Conservation (phyloP, 2,113 vertebrate genomes). For the Acrocephalus arundinaceus region DNA sequence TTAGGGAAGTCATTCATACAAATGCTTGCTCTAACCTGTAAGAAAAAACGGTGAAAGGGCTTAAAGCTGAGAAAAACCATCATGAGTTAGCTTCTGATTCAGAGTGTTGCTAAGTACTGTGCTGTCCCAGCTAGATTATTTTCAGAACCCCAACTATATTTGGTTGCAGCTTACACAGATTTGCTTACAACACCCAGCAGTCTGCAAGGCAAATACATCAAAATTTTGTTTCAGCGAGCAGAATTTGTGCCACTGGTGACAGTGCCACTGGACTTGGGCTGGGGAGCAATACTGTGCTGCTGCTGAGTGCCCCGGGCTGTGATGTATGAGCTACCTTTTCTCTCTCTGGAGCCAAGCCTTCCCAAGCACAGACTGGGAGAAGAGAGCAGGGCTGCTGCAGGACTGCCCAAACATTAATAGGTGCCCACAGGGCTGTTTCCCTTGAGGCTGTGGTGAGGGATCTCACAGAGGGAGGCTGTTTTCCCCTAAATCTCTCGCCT, state of each 20-base stretch:
- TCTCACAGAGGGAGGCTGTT: not conserved
- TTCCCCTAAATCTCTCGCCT: not conserved
- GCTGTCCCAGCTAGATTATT: not conserved
- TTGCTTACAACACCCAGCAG: not conserved
- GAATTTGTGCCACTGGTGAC: not conserved
- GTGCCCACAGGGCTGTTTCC: not conserved
- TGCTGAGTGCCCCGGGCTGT: rapidly evolving
- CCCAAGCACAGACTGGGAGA: not conserved
- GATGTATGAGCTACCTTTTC: not conserved
- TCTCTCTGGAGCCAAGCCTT: rapidly evolving
- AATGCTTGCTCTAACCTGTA: not conserved
- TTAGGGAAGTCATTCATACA: not conserved
- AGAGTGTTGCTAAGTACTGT: not conserved
- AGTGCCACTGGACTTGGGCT: not conserved
- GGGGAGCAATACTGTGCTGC: rapidly evolving
- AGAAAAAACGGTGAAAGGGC: not conserved
- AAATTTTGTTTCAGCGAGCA: not conserved
- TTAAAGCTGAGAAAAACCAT: not conserved
- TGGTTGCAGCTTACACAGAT: not conserved
- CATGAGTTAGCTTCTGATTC: not conserved
- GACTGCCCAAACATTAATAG: not conserved
- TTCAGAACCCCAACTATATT: not conserved
- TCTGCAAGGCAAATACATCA: not conserved
- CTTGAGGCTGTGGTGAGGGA: not conserved
- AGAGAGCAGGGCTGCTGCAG: not conserved